Base-by-base conservation (phyloP, 2,888 invertebrate genomes). In the Hofmannophila pseudospretella region DNA sequence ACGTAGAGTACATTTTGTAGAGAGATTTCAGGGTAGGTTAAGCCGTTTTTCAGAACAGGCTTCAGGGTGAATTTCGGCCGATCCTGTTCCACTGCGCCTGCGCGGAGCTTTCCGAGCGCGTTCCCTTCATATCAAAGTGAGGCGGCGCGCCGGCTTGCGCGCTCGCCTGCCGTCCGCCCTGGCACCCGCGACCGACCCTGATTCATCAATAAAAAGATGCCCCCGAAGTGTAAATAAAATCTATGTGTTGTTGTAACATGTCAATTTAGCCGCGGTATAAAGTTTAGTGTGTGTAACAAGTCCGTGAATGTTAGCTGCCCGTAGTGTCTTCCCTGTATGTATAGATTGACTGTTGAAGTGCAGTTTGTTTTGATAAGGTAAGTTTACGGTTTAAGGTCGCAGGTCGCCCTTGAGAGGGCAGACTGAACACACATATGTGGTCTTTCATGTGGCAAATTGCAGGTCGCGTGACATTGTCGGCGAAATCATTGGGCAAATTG, bases 101-200 rank as follows among this genome's bases (percentile, higher is more conserved):
- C 85, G 85, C 79, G 62, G 67, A 68, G 52, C 49, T 65, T 61
- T 58, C 51, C 54, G 63, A 72, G 58, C 67, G 66, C 64, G 63
- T 58, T 59, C n/a, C n/a, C n/a, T 67, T 73, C 74, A 78, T n/a
- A 75, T 81, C 67, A 72, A 69, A 79, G 67, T 63, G 58, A 70
- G 85, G 72, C 89, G 88, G 75, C 88, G 88, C 66, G 90, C 86
- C 69, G 85, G 84, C 54, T 88, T 77, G 76, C 88, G 87, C 72
- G 89, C 79, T 66, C 88, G 88, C 81, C 88, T 70, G 88, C 88
- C 88, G 64, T 62, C 70, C 60, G 71, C 70, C 61, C 67, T 48
- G 23, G 57, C 67, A 70, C 59, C 76, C 75, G 54, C 58, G 75
- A 79, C 71, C 58, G 60, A 50, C 44, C 64, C 53, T 56, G 10